phyloP scores from a whole-genome alignment of 2,113 vertebrate species.

The Notechis scutatus region DNA sequence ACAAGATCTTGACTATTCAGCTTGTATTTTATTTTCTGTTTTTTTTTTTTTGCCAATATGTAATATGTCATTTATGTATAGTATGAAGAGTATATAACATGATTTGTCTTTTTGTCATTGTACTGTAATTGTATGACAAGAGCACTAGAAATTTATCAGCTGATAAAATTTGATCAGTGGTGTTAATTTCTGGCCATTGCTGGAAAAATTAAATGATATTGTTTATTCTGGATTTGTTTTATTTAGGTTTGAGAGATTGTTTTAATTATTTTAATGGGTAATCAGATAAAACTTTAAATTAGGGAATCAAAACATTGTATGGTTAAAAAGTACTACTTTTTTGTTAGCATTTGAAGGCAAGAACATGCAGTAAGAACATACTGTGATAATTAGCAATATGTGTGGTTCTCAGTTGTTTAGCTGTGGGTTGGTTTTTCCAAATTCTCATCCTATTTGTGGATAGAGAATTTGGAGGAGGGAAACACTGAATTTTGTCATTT shows the following conservation, averaged over 20 bases:
- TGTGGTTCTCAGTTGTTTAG: background rate
- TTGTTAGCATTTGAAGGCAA: background rate
- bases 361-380: background rate
- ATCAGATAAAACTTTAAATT: constrained; percentile 3
- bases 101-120: background rate
- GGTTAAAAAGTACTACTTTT: background rate
- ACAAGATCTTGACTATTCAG: too few relatives aligned
- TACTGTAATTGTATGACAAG: background rate
- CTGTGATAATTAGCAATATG: background rate
- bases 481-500: background rate
- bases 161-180: constrained; percentile 17
- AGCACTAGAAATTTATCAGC: constrained; percentile 17
- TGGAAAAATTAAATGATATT: background rate
- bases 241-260: background rate
- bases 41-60: too few relatives aligned
- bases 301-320: background rate
- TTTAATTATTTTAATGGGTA: constrained; percentile 11
- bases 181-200: constrained; percentile 13
- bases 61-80: too few relatives aligned
- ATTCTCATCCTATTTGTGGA: background rate
- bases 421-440: background rate
- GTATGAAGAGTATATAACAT: background rate
- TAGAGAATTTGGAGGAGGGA: background rate
- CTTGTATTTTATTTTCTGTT: too few relatives aligned
- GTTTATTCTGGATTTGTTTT: constrained; percentile 6